A percentile compares a stretch with the other conserved stretches of the same genome.
These are phyloP conservation scores for Phenacoccus solenopsis DNA, from an alignment of 1,140 invertebrate species.

Conservation along the genomic window DNA sequence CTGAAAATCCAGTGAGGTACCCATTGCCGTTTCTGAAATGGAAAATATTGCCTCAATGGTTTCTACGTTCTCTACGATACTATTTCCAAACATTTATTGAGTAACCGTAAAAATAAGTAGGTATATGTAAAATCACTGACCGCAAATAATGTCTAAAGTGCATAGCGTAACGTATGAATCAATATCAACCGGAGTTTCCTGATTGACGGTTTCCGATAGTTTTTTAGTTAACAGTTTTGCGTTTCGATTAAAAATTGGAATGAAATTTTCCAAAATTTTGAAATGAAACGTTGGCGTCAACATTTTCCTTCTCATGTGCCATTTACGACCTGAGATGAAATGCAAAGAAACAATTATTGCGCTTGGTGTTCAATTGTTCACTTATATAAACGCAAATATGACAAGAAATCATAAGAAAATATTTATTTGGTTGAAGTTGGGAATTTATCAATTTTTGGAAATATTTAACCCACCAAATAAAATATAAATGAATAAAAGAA, in stretches of 20 bases:
- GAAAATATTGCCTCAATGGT: too few relatives aligned
- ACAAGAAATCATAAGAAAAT: too few relatives aligned
- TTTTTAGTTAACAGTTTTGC: conserved; percentile 45
- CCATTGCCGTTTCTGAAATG: conserved; percentile 29
- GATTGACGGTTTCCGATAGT: conserved; percentile 32
- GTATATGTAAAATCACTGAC: conserved; percentile 43
- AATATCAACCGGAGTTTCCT: conserved; percentile 42
- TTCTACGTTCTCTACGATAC: too few relatives aligned
- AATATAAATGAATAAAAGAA: too few relatives aligned
- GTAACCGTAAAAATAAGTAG: too few relatives aligned
- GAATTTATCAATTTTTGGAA: too few relatives aligned
- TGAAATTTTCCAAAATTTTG: conserved; percentile 48
- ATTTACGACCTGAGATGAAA: conserved; percentile 37
- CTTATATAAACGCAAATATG: too few relatives aligned
- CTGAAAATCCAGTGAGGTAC: conserved; percentile 26
- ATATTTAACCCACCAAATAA: too few relatives aligned
- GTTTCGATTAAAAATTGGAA: conserved; percentile 46
- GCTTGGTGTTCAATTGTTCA: background rate
- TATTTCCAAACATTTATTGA: too few relatives aligned
- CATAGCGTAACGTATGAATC: conserved; percentile 61
- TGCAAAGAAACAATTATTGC: background rate
- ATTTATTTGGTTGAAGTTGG: background rate
- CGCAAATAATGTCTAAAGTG: conserved; percentile 73
- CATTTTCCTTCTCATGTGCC: conserved; percentile 45
- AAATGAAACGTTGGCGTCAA: conserved; percentile 57